A percentile compares a stretch with the other conserved stretches of the same genome.
phyloP scores from a whole-genome alignment of 1,140 invertebrate genomes.

The Meloidogyne hapla region DNA sequence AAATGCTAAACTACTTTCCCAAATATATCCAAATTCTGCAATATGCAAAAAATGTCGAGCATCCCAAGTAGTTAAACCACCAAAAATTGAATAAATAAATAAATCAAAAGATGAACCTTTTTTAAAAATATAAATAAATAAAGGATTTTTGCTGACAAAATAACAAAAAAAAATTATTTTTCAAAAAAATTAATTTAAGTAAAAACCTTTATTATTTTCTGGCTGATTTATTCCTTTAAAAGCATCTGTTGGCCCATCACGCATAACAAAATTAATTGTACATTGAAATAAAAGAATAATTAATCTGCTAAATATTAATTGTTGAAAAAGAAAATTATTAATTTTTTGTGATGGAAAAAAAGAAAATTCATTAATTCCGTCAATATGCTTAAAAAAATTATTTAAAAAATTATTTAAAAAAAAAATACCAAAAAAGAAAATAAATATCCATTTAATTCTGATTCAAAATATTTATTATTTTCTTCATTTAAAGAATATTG shows the following conservation, averaged over 20 bases:
- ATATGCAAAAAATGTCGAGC: constrained; percentile 53
- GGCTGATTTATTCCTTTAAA: constrained; percentile 44
- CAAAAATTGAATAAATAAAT: constrained; percentile 35
- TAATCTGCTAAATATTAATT: constrained; percentile 42
- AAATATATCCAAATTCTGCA: constrained; percentile 53
- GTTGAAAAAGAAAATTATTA: constrained; percentile 25
- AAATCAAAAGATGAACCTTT: constrained; percentile 25
- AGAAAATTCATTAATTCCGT: neutral
- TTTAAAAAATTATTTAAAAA: neutral
- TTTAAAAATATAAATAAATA: constrained; percentile 4
- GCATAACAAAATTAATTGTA: constrained; percentile 43
- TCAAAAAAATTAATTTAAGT: neutral
- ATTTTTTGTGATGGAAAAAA: neutral
- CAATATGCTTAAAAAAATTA: neutral
- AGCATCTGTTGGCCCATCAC: constrained; percentile 47
- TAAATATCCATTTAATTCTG: neutral
- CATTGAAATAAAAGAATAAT: constrained; percentile 45
- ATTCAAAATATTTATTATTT: neutral
- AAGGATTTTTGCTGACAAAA: too few species aligned
- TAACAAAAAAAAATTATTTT: neutral
- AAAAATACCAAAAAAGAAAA: neutral
- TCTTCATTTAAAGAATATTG: neutral
- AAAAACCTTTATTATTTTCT: constrained; percentile 15
- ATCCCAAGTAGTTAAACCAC: constrained; percentile 47
- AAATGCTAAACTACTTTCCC: constrained; percentile 48